Evolutionary conservation across 2,113 vertebrate species (phyloP).

Genomic region (Corythaixoides concolor): DNA sequence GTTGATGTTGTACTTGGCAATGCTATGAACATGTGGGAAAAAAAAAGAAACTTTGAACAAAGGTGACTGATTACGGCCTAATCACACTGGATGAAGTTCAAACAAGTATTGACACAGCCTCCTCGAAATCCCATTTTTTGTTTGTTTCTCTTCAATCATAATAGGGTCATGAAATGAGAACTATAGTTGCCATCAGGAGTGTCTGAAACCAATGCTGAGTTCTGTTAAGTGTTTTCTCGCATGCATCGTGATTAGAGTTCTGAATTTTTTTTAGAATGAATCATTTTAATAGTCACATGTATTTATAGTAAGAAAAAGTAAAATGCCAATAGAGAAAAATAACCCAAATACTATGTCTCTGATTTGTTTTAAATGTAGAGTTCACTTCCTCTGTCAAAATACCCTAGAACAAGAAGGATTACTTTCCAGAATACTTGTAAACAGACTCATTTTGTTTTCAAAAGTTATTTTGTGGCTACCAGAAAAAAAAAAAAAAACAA

Average conservation of each 20-base stretch:
- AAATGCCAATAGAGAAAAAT: background rate
- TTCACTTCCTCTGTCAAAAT: background rate
- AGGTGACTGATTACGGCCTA: background rate
- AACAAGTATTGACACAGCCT: background rate
- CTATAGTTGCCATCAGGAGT: background rate
- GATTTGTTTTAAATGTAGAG: background rate
- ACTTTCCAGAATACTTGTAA: background rate
- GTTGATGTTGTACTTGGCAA: background rate
- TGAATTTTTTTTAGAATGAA: background rate
- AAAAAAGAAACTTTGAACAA: background rate
- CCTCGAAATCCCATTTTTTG: background rate
- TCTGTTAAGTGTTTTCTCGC: background rate
- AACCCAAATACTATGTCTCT: rapidly evolving
- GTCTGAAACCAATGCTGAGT: background rate
- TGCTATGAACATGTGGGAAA: background rate
- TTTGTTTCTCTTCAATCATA: background rate
- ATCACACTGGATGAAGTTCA: background rate
- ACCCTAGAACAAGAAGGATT: background rate
- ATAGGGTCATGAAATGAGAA: background rate
- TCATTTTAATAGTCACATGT: background rate
- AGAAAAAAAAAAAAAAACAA: background rate
- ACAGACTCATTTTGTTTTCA: background rate
- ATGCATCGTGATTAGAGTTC: background rate
- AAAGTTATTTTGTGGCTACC: background rate
- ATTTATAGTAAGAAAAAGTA: background rate